phyloP scores from a whole-genome alignment of 2,888 invertebrate species.

The Eledone cirrhosa region DNA sequence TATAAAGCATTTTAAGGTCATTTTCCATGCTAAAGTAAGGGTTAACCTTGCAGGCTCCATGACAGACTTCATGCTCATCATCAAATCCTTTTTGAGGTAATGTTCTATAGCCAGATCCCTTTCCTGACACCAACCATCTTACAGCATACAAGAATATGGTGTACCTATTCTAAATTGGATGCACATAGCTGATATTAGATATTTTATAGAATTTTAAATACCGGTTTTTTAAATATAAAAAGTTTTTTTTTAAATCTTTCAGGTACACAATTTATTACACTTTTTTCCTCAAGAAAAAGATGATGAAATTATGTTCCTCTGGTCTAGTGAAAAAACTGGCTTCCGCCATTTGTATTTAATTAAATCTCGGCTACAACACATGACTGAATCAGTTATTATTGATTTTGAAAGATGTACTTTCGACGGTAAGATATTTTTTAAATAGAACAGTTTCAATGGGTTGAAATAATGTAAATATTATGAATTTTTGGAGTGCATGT shows the following conservation, averaged over 20 bases:
- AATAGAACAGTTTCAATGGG: background rate
- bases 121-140: too few relatives aligned
- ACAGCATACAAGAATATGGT: too few relatives aligned
- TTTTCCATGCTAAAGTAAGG: too few relatives aligned
- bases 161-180: too few relatives aligned
- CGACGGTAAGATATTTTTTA: slow-evolving; percentile 8
- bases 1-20: too few relatives aligned
- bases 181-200: too few relatives aligned
- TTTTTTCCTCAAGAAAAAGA: slow-evolving; percentile 76
- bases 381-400: slow-evolving; percentile 22
- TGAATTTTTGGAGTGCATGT: too few relatives aligned
- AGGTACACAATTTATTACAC: slow-evolving; percentile 83
- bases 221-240: background rate
- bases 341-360: slow-evolving; percentile 82
- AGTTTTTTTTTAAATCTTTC: slow-evolving; percentile 34
- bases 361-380: slow-evolving; percentile 37
- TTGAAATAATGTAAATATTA: too few relatives aligned
- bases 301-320: slow-evolving; percentile 77
- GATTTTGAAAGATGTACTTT: slow-evolving; percentile 30
- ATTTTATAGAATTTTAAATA: background rate
- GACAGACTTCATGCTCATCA: too few relatives aligned
- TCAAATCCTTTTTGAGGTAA: too few relatives aligned
- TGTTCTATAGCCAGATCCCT: too few relatives aligned
- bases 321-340: slow-evolving; percentile 92
- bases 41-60: too few relatives aligned